phyloP scores from a whole-genome alignment of 2,888 invertebrate genomes.

The Athalia circularis region DNA sequence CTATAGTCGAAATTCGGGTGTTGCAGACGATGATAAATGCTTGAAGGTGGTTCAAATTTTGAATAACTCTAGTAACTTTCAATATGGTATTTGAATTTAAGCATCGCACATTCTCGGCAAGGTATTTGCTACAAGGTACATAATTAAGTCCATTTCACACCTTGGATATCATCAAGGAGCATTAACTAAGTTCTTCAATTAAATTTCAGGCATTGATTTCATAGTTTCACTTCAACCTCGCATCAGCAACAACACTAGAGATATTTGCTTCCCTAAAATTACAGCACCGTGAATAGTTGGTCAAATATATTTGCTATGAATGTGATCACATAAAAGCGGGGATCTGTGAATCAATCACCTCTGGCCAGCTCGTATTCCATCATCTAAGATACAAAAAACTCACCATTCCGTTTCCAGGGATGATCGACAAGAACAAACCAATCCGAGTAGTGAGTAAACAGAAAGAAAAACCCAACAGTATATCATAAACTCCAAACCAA shows the following conservation, averaged over 20 bases:
- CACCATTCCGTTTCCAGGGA: conserved; percentile 56
- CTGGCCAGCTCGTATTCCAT: neutral
- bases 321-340: conserved; percentile 15
- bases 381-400: neutral
- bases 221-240: conserved; percentile 29
- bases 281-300: conserved; percentile 18
- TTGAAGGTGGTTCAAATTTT: conserved; percentile 1
- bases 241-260: conserved; percentile 19
- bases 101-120: conserved; percentile 22
- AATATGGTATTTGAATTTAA: conserved; percentile 45
- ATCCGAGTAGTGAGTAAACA: conserved; percentile 66
- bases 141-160: neutral
- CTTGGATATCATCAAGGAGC: neutral
- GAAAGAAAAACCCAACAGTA: neutral
- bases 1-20: neutral
- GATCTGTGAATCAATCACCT: neutral
- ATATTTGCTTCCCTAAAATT: neutral
- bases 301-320: neutral
- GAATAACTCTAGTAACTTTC: conserved; percentile 2
- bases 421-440: conserved; percentile 70
- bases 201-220: conserved; percentile 36
- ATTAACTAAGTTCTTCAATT: conserved; percentile 1
- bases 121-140: conserved; percentile 35
- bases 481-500: no score
- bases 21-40: conserved; percentile 18